Conservation (phyloP, 2,888 invertebrate genomes). For the Philereme transversata region DNA sequence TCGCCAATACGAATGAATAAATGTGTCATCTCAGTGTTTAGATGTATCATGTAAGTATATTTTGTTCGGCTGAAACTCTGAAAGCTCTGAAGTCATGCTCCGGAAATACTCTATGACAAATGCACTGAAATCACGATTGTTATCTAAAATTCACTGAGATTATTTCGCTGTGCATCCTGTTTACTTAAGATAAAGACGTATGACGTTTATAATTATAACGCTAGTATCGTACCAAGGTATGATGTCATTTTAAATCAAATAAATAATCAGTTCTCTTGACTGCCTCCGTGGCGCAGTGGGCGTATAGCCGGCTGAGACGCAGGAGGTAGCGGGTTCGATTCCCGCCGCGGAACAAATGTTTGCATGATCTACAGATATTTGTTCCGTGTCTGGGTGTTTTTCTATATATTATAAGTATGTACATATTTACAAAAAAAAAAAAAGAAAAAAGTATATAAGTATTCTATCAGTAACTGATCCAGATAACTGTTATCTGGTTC, state of each 20-base stretch:
- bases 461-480: too few relatives aligned
- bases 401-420: too few relatives aligned
- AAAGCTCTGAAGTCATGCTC: conserved; percentile 18
- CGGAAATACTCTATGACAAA: conserved; percentile 30
- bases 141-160: conserved; percentile 27
- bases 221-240: neutral
- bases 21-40: conserved; percentile 19
- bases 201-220: neutral
- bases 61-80: conserved; percentile 20
- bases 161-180: conserved; percentile 19
- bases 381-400: too few relatives aligned
- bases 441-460: too few relatives aligned
- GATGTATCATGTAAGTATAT: conserved; percentile 10
- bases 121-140: conserved; percentile 22
- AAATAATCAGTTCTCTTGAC: neutral
- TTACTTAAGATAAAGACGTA: conserved; percentile 3
- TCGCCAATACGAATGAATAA: conserved; percentile 22
- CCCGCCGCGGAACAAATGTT: too few relatives aligned
- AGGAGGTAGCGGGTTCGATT: too few relatives aligned
- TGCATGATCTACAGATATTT: too few relatives aligned
- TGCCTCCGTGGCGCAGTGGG: too few relatives aligned
- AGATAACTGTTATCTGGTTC: too few relatives aligned
- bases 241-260: neutral
- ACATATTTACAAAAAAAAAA: too few relatives aligned
- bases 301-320: too few relatives aligned